Base-by-base conservation (phyloP, 2,888 invertebrate species). In the Tribolium freemani region DNA sequence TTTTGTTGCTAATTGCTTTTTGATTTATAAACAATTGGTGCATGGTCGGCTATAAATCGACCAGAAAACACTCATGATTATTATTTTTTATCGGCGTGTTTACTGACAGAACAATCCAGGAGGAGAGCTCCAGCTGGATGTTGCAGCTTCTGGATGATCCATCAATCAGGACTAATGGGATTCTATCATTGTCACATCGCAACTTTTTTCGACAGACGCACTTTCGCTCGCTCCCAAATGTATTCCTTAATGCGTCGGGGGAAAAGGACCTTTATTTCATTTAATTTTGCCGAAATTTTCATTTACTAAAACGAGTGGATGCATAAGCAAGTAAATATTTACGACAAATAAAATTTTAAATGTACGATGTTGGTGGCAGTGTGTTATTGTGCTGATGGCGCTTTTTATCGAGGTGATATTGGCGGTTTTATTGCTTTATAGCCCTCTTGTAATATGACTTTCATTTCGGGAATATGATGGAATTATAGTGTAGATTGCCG, bases 341-440 rank as follows among this genome's bases (percentile, higher is more conserved):
- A 67, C 67, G 67, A 57, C 46, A 57, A 67, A 67, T 67, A 67
- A 57, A 67, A 57, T 67, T 67, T 67, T 48, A 57, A 57, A 67
- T 57, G 48, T 67, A 67, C 30, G 67, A 48, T 57, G 67, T 67
- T 67, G 48, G 67, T 57, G 67, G 46, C 67, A 67, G 57, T 67
- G 67, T 67, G 67, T 57, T 67, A 67, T 67, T 57, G 67, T 67
- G 67, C 26, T 57, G 67, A 67, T 67, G 67, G 67, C 67, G 67
- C 67, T 57, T 67, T 67, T 67, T 67, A 67, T 67, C 67, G 67
- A 67, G 48, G 67, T 48, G 67, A 67, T 67, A 67, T 67, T 67
- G 67, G 67, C 67, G 67, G 67, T 67, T 69, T 69, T 69, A 69
- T 69, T 69, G 69, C 60, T 69, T 69, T 69, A 69, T 69, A 26